These are phyloP conservation scores for Stenolophus ochropezus DNA, from an alignment of 2,888 invertebrate species.

Conservation along the genomic window DNA sequence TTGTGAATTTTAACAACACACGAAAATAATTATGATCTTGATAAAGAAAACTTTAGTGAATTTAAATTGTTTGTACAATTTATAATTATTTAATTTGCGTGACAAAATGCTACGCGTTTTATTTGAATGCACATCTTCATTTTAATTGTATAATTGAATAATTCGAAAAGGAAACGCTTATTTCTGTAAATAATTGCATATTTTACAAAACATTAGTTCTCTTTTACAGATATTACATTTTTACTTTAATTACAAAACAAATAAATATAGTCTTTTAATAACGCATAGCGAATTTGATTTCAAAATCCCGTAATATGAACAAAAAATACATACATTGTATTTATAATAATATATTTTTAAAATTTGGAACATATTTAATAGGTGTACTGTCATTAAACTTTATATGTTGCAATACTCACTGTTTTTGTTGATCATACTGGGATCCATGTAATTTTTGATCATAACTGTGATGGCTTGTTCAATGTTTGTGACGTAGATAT, in stretches of 20 bases:
- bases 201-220: constrained; percentile 28
- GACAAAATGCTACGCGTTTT: constrained; percentile 9
- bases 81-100: constrained; percentile 43
- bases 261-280: background rate
- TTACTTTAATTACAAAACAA: background rate
- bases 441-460: constrained; percentile 84
- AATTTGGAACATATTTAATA: background rate
- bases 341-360: background rate
- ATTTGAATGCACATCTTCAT: constrained; percentile 25
- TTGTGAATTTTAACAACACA: constrained; percentile 7
- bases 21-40: constrained; percentile 31
- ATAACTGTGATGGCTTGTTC: constrained; percentile 90
- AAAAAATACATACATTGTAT: background rate
- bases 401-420: constrained; percentile 70
- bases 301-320: background rate
- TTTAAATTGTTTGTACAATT: constrained; percentile 18
- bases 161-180: constrained; percentile 27
- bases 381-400: background rate
- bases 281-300: background rate
- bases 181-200: constrained; percentile 31
- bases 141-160: constrained; percentile 43
- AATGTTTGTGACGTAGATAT: constrained; percentile 87
- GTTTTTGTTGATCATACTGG: constrained; percentile 72
- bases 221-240: background rate
- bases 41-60: constrained; percentile 24